Percentiles rank a stretch among this genome's conserved stretches.
Conservation (phyloP, 1,140 invertebrate genomes). For the Venustaconcha ellipsiformis region DNA sequence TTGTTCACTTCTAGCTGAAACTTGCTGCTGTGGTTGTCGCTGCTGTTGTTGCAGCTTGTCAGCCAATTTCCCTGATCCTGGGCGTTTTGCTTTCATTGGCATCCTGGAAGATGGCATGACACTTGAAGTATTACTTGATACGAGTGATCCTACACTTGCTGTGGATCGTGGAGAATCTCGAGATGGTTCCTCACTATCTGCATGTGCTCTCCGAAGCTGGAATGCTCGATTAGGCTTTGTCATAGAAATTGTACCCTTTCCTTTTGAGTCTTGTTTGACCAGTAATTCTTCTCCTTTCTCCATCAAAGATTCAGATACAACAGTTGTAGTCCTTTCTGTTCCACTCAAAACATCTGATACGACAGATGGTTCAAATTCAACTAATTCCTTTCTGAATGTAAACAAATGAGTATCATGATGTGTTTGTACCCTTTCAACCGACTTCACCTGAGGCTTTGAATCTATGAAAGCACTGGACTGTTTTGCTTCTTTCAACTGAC, state of each 20-base stretch:
- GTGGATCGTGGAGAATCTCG: slow-evolving; percentile 41
- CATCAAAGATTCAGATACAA: slow-evolving; percentile 24
- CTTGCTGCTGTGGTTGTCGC: slow-evolving; percentile 2
- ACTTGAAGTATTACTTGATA: slow-evolving; percentile 30
- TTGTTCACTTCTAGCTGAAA: slow-evolving; percentile 46
- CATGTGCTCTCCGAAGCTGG: slow-evolving; percentile 68
- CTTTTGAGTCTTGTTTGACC: slow-evolving; percentile 51
- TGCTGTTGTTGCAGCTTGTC: slow-evolving; percentile 13
- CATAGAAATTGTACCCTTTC: slow-evolving; percentile 62
- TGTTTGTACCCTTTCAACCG: slow-evolving; percentile 21
- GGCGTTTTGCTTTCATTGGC: slow-evolving; percentile 21
- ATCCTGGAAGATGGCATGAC: slow-evolving; percentile 31
- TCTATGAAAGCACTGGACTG: slow-evolving; percentile 25
- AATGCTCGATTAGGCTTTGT: slow-evolving; percentile 70
- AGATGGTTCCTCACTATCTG: slow-evolving; percentile 47
- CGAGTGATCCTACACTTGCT: slow-evolving; percentile 12
- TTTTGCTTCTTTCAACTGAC: slow-evolving; percentile 20
- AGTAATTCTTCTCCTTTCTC: slow-evolving; percentile 23
- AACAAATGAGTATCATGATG: slow-evolving; percentile 12
- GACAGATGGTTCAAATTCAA: slow-evolving; percentile 33
- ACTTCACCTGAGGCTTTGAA: slow-evolving; percentile 36
- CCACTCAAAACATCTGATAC: slow-evolving; percentile 59
- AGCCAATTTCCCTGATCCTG: slow-evolving; percentile 26
- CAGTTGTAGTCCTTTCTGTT: slow-evolving; percentile 35
- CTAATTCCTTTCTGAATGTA: slow-evolving; percentile 17